These are phyloP conservation scores for Varanus komodoensis DNA, from an alignment of 2,113 vertebrate species.

Conservation along the genomic window DNA sequence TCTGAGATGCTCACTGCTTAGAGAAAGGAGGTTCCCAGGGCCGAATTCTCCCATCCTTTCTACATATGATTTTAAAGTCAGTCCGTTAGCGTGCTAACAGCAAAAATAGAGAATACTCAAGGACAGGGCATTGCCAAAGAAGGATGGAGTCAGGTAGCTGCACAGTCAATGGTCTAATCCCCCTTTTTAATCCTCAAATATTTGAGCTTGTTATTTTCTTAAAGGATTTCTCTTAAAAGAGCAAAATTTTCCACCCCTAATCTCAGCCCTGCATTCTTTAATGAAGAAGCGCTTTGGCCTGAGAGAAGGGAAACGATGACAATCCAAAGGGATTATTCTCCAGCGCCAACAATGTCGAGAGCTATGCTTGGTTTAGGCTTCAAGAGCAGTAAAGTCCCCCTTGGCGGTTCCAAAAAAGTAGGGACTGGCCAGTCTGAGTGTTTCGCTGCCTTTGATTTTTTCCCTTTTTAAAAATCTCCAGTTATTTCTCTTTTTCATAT, in stretches of 20 bases:
- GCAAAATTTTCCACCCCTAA: not conserved
- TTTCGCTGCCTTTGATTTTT: too few relatives aligned
- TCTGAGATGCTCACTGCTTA: conserved; percentile 27
- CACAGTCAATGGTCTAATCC: not conserved
- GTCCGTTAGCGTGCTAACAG: not conserved
- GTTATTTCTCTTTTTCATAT: too few relatives aligned
- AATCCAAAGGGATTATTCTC: not conserved
- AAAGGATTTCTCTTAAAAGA: too few relatives aligned
- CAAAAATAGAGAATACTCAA: not conserved
- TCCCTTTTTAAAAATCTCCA: too few relatives aligned
- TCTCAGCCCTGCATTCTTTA: not conserved
- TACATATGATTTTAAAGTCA: not conserved
- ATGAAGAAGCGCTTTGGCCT: conserved; percentile 30
- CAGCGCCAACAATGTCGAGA: not conserved
- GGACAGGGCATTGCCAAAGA: too few relatives aligned
- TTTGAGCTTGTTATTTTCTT: too few relatives aligned
- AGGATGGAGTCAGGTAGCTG: not conserved
- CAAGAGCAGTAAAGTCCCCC: not conserved
- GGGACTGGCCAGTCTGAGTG: too few relatives aligned
- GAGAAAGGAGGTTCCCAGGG: not conserved
- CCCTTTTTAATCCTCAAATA: not conserved
- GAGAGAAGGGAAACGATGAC: not conserved
- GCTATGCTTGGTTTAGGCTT: not conserved
- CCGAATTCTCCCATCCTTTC: not conserved
- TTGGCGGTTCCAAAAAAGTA: not conserved